Evolutionary conservation across 1,140 invertebrate species (phyloP), one percentile per base, ranked within the genome.

Genomic region (Procambarus clarkii): DNA sequence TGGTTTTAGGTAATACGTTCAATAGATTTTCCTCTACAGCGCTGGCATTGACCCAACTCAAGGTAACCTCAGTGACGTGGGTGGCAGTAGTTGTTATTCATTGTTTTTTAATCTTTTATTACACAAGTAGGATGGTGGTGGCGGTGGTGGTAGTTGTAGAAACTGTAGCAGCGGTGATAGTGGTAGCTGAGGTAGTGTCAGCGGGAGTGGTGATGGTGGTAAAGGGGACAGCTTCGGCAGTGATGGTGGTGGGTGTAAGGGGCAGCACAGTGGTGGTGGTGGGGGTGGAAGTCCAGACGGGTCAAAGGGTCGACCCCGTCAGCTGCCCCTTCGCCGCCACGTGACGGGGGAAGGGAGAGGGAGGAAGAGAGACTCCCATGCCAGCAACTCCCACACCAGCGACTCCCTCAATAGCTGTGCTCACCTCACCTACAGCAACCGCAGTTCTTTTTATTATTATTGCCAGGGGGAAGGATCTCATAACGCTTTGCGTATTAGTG

Each of bases 271-370:
- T 44, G 78, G 60, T 24, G 80, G 48, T 44, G 50, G 34, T 44
- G 54, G n/a, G 50, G 81, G 81, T 45, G 24, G 81, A 21, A 83
- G 81, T 34, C 58, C 1, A 83, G 58, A 69, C 7, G 50, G 81
- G 81, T 83, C 60, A 50, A 7, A 58, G 60, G 81, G 58, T 21
- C 46, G 50, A 11, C 50, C 13, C 13, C 50, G 81, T 83, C 81
- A 83, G 81, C 81, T 83, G 81, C 81, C 81, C 58, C 58, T 83
- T 83, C 81, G 45, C 34, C 15, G 81, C 81, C 81, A 83, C 81
- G 81, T 83, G 81, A 69, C 34, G 24, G 80, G 21, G 60, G 60
- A n/a, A 21, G 60, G 0, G 13, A 69, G 60, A 69, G 13, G 69
- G 24, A 64, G 60, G 18, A 18, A 21, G 18, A 74, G 18, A 34